Conservation (phyloP, 2,888 invertebrate genomes). For the Amaurobius ferox region DNA sequence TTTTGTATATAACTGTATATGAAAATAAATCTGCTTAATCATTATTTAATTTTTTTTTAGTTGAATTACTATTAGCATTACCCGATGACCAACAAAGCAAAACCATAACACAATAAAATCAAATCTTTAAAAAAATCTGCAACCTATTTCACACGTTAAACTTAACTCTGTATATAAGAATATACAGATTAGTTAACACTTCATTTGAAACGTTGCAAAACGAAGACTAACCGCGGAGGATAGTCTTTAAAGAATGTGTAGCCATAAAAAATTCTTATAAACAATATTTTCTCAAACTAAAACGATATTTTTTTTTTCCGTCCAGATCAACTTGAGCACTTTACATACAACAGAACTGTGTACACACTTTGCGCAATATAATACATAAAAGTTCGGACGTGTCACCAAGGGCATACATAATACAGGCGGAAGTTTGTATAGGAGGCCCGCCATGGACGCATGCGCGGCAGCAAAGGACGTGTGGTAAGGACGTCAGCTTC, state of each 20-base stretch:
- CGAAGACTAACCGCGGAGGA: neutral
- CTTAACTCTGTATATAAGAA: neutral
- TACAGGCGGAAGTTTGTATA: neutral
- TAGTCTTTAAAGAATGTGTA: neutral
- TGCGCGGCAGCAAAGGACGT: neutral
- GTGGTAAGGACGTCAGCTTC: conserved; percentile 43
- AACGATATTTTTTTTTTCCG: neutral
- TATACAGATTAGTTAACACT: neutral
- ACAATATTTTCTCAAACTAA: conserved; percentile 22
- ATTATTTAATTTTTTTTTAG: too few species aligned
- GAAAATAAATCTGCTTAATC: too few species aligned
- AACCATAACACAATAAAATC: too few species aligned
- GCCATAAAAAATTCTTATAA: neutral
- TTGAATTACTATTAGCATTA: too few species aligned
- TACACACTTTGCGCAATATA: neutral
- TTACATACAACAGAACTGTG: conserved; percentile 27
- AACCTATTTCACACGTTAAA: neutral
- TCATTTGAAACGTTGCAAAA: neutral
- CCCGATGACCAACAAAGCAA: too few species aligned
- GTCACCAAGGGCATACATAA: neutral
- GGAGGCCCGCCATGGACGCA: conserved; percentile 21
- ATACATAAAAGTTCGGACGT: neutral
- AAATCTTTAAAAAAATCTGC: too few species aligned
- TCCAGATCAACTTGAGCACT: conserved; percentile 54
- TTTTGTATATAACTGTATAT: too few species aligned